Conservation (phyloP, 2,888 invertebrate genomes). For the Icerya purchasi region DNA sequence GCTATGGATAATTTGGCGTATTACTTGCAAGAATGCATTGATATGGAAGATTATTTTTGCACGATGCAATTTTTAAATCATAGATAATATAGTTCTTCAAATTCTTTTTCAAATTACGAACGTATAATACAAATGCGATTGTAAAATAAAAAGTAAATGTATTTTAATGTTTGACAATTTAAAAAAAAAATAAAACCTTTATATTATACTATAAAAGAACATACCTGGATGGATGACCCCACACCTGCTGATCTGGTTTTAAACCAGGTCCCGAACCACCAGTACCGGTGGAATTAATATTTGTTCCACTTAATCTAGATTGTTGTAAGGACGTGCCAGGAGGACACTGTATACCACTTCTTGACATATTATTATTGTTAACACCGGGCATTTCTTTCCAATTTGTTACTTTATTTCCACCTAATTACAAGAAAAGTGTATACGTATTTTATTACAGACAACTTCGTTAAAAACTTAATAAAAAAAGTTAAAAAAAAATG, state of each 20-base stretch:
- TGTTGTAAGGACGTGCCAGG: conserved; percentile 10
- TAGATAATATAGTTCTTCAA: no score
- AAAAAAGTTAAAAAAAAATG: background rate
- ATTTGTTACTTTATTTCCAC: conserved; percentile 31
- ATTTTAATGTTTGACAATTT: no score
- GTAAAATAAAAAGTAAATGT: no score
- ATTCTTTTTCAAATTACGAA: no score
- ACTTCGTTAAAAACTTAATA: no score
- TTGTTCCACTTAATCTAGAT: conserved; percentile 8
- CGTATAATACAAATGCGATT: no score
- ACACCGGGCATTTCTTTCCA: conserved; percentile 34
- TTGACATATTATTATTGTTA: conserved; percentile 21
- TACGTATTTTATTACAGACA: background rate
- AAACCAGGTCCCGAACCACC: conserved; percentile 18
- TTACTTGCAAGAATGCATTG: no score
- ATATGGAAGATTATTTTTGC: no score
- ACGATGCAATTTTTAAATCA: no score
- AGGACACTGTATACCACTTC: conserved; percentile 10
- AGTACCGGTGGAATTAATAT: conserved; percentile 13
- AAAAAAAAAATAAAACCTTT: no score
- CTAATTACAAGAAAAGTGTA: conserved; percentile 4
- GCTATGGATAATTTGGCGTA: no score
- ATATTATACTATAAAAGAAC: no score
- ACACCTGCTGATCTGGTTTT: conserved; percentile 23
- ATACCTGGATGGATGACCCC: conserved; percentile 22